phyloP scores from a whole-genome alignment of 2,113 vertebrate species.

The Chaetorhynchus papuensis region DNA sequence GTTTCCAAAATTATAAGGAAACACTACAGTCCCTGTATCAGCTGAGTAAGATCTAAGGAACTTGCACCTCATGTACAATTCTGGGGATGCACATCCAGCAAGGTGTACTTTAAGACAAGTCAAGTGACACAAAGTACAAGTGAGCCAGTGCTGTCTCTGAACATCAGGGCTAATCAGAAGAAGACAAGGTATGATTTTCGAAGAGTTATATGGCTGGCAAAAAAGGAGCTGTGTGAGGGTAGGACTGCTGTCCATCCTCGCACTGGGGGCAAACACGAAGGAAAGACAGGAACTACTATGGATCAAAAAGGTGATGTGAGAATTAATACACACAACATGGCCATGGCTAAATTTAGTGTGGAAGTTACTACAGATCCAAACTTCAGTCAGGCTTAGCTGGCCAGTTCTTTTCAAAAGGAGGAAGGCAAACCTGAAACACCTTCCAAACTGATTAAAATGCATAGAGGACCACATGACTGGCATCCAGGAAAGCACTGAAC shows the following conservation, averaged over 20 bases:
- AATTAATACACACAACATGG: neutral
- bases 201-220: neutral
- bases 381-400: neutral
- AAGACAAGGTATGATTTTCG: neutral
- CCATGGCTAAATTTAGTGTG: neutral
- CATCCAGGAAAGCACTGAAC: neutral
- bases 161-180: neutral
- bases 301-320: neutral
- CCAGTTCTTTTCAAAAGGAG: neutral
- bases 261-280: neutral
- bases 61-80: neutral
- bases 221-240: neutral
- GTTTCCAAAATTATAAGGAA: neutral
- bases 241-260: neutral
- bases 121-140: neutral
- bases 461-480: fast-evolving
- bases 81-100: neutral
- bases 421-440: neutral
- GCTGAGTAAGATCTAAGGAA: neutral
- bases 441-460: neutral
- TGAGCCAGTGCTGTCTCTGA: neutral
- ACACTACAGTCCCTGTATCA: neutral
- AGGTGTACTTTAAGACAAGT: neutral
- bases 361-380: neutral
- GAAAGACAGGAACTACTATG: neutral